Evolutionary conservation across 1,140 invertebrate species (phyloP).

Genomic region (Zaprionus camerounensis): DNA sequence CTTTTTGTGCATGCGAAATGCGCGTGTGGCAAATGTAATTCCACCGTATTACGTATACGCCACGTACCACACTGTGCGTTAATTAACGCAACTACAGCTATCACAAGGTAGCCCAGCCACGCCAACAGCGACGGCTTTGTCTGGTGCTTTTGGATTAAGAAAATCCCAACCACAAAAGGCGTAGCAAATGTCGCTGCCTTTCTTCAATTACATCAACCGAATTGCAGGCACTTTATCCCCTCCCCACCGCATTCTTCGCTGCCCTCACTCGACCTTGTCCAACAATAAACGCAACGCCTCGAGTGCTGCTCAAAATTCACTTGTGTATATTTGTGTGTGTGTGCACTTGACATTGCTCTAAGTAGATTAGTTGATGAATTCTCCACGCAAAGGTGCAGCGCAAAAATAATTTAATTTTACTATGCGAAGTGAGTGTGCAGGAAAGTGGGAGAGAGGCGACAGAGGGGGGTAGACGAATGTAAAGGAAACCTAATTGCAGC

Average conservation of each 20-base stretch:
- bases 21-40: slow-evolving; percentile 74
- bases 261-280: slow-evolving; percentile 64
- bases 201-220: slow-evolving; percentile 75
- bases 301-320: slow-evolving; percentile 34
- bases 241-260: background rate
- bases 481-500: background rate
- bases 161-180: slow-evolving; percentile 50
- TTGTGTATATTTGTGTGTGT: slow-evolving; percentile 5
- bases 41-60: slow-evolving; percentile 74
- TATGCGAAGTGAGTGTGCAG: background rate
- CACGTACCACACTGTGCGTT: slow-evolving; percentile 57
- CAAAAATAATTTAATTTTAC: slow-evolving; percentile 25
- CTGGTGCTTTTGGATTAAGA: slow-evolving; percentile 53
- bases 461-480: background rate
- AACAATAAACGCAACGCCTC: slow-evolving; percentile 47
- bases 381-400: slow-evolving; percentile 7
- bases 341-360: slow-evolving; percentile 33
- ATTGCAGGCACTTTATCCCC: slow-evolving; percentile 19
- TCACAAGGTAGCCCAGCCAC: slow-evolving; percentile 9
- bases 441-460: background rate
- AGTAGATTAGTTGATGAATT: slow-evolving; percentile 28
- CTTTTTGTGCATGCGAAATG: slow-evolving; percentile 56
- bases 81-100: slow-evolving; percentile 61
- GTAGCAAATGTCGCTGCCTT: slow-evolving; percentile 33
- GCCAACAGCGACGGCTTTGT: slow-evolving; percentile 16